Evolutionary conservation across 23 tunicate genomes (phyloP).

Genomic region (Corella eumyota): DNA sequence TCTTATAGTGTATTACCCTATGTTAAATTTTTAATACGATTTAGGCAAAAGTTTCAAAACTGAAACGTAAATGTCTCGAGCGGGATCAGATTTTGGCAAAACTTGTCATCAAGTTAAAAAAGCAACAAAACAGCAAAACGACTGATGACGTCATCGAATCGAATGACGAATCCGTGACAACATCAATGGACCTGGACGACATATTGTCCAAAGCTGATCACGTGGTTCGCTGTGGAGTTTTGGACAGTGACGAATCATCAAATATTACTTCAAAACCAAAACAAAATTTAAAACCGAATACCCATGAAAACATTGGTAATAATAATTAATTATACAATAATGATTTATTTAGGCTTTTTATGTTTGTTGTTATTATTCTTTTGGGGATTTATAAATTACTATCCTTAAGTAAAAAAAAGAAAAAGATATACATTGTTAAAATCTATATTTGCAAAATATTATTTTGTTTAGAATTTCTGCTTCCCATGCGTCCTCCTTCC

Average conservation of each 20-base stretch:
- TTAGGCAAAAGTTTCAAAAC: constrained; percentile 52
- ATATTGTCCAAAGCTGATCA: constrained; percentile 45
- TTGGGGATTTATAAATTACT: background rate
- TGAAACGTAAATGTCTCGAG: constrained; percentile 60
- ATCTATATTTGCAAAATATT: background rate
- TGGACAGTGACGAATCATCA: background rate
- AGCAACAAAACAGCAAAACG: constrained; percentile 1
- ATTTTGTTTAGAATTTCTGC: constrained; percentile 13
- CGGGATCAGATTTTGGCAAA: constrained; percentile 59
- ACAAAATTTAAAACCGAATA: background rate
- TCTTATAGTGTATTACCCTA: too few species aligned
- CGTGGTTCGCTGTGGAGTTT: constrained; percentile 17
- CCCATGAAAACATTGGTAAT: background rate
- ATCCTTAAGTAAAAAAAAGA: background rate
- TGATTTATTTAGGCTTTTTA: too few species aligned
- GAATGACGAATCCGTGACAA: constrained; percentile 12
- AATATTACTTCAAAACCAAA: background rate
- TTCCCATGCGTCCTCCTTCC: constrained; percentile 22
- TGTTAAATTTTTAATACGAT: too few species aligned
- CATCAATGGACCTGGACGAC: constrained; percentile 25
- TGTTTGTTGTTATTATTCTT: background rate
- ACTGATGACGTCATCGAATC: constrained; percentile 4
- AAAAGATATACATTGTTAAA: background rate
- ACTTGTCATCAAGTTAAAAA: constrained; percentile 34
- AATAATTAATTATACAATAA: too few species aligned